phyloP scores from a whole-genome alignment of 1,140 invertebrate species.

The Drosophila takahashii region DNA sequence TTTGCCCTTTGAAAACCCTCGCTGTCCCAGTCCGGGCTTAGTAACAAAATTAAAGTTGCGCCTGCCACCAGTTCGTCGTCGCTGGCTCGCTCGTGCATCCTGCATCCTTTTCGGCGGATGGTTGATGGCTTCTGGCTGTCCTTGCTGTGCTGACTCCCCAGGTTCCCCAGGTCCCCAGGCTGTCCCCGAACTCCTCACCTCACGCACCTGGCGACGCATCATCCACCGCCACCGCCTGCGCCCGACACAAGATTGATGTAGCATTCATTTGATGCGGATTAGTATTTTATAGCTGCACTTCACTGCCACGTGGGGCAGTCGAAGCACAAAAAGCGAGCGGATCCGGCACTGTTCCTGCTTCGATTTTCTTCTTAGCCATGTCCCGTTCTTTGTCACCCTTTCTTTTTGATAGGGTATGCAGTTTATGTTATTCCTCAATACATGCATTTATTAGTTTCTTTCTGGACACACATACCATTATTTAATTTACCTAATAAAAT shows the following conservation, averaged over 20 bases:
- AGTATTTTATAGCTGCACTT: conserved; percentile 83
- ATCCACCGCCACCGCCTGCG: conserved; percentile 50
- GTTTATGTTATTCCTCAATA: too few species aligned
- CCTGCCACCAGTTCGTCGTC: conserved; percentile 48
- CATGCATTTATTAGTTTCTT: too few species aligned
- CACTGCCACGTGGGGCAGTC: conserved; percentile 51
- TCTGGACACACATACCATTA: too few species aligned
- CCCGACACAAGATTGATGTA: conserved; percentile 81
- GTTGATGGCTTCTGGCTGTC: conserved; percentile 20
- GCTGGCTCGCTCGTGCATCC: conserved; percentile 29
- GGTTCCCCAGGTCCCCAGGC: neutral
- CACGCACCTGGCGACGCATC: conserved; percentile 60
- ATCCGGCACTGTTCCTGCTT: conserved; percentile 50
- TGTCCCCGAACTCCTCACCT: conserved; percentile 8
- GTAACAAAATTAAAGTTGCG: conserved; percentile 79
- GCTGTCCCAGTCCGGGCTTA: conserved; percentile 49
- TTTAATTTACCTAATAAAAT: neutral
- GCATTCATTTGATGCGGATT: conserved; percentile 83
- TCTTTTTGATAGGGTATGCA: neutral
- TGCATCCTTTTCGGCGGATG: conserved; percentile 41
- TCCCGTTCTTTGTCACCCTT: neutral
- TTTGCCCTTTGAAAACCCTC: conserved; percentile 4
- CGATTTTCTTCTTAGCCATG: conserved; percentile 6
- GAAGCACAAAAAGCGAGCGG: conserved; percentile 54
- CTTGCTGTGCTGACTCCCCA: neutral